Conservation (phyloP, 1,140 invertebrate species). For the Drosophila sproati region DNA sequence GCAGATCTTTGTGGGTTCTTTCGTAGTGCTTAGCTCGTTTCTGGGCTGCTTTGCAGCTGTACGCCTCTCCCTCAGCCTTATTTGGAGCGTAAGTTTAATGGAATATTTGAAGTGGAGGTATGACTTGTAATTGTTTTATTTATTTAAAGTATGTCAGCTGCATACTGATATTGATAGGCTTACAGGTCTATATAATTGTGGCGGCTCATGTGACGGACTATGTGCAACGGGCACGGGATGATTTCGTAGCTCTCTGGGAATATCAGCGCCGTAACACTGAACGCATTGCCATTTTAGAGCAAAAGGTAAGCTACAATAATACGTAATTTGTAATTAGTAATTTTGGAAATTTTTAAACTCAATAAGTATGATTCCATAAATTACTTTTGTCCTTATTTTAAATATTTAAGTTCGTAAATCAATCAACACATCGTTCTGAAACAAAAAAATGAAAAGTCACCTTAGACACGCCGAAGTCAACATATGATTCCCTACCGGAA, state of each 20-base stretch:
- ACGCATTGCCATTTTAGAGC: slow-evolving; percentile 61
- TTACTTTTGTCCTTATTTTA: no score
- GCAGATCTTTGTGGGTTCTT: slow-evolving; percentile 81
- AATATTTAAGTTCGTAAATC: no score
- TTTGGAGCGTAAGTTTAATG: slow-evolving; percentile 72
- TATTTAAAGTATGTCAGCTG: slow-evolving; percentile 66
- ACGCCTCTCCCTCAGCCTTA: slow-evolving; percentile 66
- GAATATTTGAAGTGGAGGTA: not conserved
- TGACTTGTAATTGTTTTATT: not conserved
- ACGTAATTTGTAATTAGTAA: no score
- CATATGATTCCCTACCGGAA: no score
- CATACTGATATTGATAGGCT: slow-evolving; percentile 68
- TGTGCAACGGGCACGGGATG: slow-evolving; percentile 62
- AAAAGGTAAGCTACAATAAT: slow-evolving; percentile 46
- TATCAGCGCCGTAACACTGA: slow-evolving; percentile 53
- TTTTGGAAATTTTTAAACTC: no score
- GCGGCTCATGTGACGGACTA: slow-evolving; percentile 75
- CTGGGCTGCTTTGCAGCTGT: slow-evolving; percentile 73
- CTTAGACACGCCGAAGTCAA: no score
- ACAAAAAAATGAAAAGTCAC: no score
- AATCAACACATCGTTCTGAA: no score
- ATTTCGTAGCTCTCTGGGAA: slow-evolving; percentile 65
- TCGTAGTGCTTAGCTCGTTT: slow-evolving; percentile 77
- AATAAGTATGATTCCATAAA: no score
- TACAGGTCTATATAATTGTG: slow-evolving; percentile 76